Evolutionary conservation across 2,797 vertebrate species (phyloP).

Genomic region (Rhynchonycteris naso): DNA sequence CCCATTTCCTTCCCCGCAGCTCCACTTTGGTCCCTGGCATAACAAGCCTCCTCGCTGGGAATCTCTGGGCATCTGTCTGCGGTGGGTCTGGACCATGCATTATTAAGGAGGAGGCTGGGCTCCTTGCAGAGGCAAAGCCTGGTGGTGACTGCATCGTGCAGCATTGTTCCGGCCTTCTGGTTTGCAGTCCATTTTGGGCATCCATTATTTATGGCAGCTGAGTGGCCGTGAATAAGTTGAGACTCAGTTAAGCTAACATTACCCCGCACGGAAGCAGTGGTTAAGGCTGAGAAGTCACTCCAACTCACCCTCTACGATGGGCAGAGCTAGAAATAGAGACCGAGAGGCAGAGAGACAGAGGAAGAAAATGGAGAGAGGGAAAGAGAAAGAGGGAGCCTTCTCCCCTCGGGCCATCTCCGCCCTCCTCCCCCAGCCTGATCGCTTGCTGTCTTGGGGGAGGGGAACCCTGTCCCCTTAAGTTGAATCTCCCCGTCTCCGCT

Average conservation of each 20-base stretch:
- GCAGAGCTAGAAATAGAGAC: background rate
- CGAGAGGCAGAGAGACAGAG: background rate
- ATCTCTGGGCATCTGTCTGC: background rate
- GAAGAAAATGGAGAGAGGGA: background rate
- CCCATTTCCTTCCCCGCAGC: background rate
- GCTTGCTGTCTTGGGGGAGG: background rate
- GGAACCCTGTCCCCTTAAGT: background rate
- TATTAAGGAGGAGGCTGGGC: constrained; percentile 42
- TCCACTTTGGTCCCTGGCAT: constrained; percentile 13
- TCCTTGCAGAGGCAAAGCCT: background rate
- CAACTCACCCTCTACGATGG: background rate
- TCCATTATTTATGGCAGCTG: constrained; percentile 68
- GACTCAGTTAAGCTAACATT: constrained; percentile 66
- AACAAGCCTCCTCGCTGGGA: constrained; percentile 16
- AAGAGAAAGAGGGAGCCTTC: background rate
- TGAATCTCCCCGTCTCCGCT: too few relatives aligned
- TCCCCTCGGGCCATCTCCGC: too few relatives aligned
- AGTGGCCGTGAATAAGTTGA: constrained; percentile 49
- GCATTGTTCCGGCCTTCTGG: background rate
- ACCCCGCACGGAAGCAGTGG: constrained; percentile 14
- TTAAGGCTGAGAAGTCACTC: constrained; percentile 64
- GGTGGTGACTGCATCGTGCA: background rate
- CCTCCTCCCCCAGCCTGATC: accelerated
- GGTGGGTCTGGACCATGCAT: background rate
- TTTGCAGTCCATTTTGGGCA: constrained; percentile 58